Base-by-base conservation (phyloP, 2,888 invertebrate species). In the Rhopalosiphum nymphaeae region DNA sequence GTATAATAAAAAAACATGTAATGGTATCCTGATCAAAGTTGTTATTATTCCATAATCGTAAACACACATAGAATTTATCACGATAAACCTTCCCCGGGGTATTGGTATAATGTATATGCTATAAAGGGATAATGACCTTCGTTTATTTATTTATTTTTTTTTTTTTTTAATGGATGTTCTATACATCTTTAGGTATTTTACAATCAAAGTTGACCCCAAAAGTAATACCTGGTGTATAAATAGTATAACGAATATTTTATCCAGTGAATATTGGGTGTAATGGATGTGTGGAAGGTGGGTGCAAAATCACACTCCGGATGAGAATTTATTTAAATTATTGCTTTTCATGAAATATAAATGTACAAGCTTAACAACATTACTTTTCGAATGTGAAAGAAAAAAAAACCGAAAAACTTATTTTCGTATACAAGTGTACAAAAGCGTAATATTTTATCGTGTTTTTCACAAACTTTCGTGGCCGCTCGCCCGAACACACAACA, bases 21-120 rank as follows among this genome's bases (percentile, higher is more conserved):
- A 49, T 56, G n/a, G 36, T 67, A 29, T 26, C 44, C 44, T 26
- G 53, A 88, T 78, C 44, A 88, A 92, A 89, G 42, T 78, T 78
- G 29, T 93, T 88, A 78, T n/a, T 78, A 44, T 88, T 89, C 78
- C n/a, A 44, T 93, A 84, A 89, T 89, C 78, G 89, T 93, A 84
- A 89, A 93, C 56, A 78, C 92, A 56, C 42, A 88, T 67, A 44
- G n/a, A 89, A 89, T 93, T 53, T 89, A 93, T 92, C 67, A 53
- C 53, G 92, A 67, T 88, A 92, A 88, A 78, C n/a, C 44, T 11
- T 88, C 53, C 67, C 78, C 78, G 16, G 88, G 44, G 67, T 53
- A 3, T 29, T 16, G 42, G 67, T 88, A 29, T 67, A 90, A 46
- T 53, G 13, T 57, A 25, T 49, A 46, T 21, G 9, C 44, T 46